Evolutionary conservation across 1,140 invertebrate species (phyloP).

Genomic region (Mycetomoellerius zeteki): DNA sequence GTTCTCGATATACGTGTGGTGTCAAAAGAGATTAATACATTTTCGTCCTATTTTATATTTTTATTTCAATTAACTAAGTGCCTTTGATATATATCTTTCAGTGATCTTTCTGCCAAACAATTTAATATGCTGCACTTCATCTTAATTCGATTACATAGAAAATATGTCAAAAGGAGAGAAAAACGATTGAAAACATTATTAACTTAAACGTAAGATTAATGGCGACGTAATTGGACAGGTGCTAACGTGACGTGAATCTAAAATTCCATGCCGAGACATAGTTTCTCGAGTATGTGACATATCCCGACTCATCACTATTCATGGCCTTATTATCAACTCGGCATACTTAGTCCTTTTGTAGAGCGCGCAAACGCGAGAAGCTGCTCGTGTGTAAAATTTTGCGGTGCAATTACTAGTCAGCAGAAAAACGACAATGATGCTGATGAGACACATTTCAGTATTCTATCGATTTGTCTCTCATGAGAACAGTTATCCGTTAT

Average conservation of each 20-base stretch:
- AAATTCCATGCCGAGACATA: slow-evolving; percentile 32
- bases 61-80: neutral
- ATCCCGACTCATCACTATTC: slow-evolving; percentile 42
- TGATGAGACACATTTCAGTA: neutral
- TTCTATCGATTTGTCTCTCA: slow-evolving; percentile 28
- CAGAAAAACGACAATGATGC: slow-evolving; percentile 19
- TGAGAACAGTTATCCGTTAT: slow-evolving; percentile 31
- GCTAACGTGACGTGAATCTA: slow-evolving; percentile 43
- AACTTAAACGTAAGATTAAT: slow-evolving; percentile 49
- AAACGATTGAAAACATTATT: slow-evolving; percentile 14
- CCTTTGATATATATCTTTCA: neutral
- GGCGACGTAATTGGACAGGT: slow-evolving; percentile 34
- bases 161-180: neutral
- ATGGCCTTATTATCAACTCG: slow-evolving; percentile 27
- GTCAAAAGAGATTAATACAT: neutral
- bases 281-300: slow-evolving; percentile 46
- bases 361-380: neutral
- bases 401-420: slow-evolving; percentile 8
- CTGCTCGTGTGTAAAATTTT: neutral
- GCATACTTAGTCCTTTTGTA: slow-evolving; percentile 29
- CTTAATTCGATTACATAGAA: slow-evolving; percentile 34
- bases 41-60: neutral
- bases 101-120: neutral
- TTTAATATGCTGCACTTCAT: neutral
- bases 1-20: neutral